Conservation (phyloP, 2,113 vertebrate species). For the Spermophilus dauricus region DNA sequence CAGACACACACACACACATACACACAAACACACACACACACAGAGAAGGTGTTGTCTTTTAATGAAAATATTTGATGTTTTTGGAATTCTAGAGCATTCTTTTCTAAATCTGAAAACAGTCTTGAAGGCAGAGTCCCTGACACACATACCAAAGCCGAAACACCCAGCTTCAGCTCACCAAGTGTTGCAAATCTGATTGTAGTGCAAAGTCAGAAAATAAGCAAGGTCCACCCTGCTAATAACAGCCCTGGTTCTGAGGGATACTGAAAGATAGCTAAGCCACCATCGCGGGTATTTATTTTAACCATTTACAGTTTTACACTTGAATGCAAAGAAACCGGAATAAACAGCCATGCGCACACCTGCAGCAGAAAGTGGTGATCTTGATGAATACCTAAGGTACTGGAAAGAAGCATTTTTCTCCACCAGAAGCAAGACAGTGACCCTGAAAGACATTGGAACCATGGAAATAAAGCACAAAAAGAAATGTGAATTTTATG, state of each 20-base stretch:
- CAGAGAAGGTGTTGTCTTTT: background rate
- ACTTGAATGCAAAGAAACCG: background rate
- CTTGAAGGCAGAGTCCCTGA: background rate
- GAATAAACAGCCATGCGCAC: background rate
- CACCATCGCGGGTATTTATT: constrained; percentile 10
- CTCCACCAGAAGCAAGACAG: background rate
- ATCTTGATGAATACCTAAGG: constrained; percentile 23
- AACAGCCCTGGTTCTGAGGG: background rate
- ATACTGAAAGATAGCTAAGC: background rate
- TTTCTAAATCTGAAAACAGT: constrained; percentile 40
- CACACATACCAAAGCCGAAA: background rate
- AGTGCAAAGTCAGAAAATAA: constrained; percentile 43
- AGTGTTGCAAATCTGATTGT: background rate
- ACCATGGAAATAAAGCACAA: background rate
- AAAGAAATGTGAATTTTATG: background rate
- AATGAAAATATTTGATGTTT: background rate
- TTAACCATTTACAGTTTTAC: constrained; percentile 22
- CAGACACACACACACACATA: too few species aligned
- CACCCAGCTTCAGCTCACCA: background rate
- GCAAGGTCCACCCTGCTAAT: constrained; percentile 18
- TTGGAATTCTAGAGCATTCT: background rate
- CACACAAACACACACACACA: background rate
- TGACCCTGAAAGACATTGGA: background rate
- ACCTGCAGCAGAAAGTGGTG: constrained; percentile 45
- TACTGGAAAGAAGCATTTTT: background rate